Conservation (phyloP, 2,113 vertebrate genomes). For the Myotis yumanensis region DNA sequence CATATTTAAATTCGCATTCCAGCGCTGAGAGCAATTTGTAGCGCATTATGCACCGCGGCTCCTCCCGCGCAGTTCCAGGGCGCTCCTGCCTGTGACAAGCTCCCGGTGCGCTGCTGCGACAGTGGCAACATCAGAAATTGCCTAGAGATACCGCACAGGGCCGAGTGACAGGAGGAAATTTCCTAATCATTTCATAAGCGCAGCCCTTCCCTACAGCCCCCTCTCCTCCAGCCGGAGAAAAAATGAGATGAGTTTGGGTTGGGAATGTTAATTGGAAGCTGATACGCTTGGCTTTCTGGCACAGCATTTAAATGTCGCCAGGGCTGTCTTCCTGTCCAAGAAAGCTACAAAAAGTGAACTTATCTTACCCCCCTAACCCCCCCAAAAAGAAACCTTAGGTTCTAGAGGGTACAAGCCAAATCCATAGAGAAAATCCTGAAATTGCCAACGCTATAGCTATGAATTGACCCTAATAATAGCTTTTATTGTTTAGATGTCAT, state of each 20-base stretch:
- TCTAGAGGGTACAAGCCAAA: slow-evolving; percentile 72
- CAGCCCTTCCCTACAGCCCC: slow-evolving; percentile 51
- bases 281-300: slow-evolving; percentile 69
- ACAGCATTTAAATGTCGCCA: slow-evolving; percentile 73
- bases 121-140: slow-evolving; percentile 62
- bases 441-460: slow-evolving; percentile 79
- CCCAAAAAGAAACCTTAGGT: slow-evolving; percentile 74
- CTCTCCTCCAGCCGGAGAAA: slow-evolving; percentile 35
- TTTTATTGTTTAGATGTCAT: slow-evolving; percentile 85
- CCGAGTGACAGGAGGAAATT: slow-evolving; percentile 66
- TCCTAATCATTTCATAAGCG: slow-evolving; percentile 65
- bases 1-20: slow-evolving; percentile 78
- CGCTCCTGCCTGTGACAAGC: slow-evolving; percentile 65
- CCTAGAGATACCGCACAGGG: slow-evolving; percentile 66
- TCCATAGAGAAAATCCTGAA: slow-evolving; percentile 80
- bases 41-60: slow-evolving; percentile 72
- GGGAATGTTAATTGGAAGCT: slow-evolving; percentile 75
- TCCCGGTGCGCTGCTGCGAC: slow-evolving; percentile 60
- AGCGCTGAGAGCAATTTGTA: slow-evolving; percentile 75
- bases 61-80: slow-evolving; percentile 72
- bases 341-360: slow-evolving; percentile 78
- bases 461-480: slow-evolving; percentile 82
- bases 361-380: background rate
- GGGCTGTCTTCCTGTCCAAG: slow-evolving; percentile 62
- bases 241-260: slow-evolving; percentile 45